Percentiles rank a stretch among this genome's conserved stretches.
Conservation (phyloP, 1,140 invertebrate genomes). For the Bombus waltoni region DNA sequence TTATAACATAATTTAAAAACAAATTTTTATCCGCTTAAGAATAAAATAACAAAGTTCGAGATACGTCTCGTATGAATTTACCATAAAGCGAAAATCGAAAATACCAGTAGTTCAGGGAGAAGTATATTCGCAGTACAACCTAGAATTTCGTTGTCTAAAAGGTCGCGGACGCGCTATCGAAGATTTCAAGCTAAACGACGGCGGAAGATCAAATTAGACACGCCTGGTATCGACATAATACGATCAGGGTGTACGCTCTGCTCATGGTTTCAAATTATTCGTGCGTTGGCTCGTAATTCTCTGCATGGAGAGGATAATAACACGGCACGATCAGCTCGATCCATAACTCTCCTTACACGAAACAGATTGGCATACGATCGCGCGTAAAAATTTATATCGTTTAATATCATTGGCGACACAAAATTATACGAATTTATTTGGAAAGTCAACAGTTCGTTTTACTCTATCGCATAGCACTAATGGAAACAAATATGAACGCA, state of each 20-base stretch:
- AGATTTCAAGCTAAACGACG: neutral
- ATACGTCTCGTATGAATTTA: neutral
- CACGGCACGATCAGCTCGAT: neutral
- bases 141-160: neutral
- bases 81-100: neutral
- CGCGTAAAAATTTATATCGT: neutral
- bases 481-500: neutral
- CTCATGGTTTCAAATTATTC: constrained; percentile 35
- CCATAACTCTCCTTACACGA: neutral
- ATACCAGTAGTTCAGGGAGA: no score
- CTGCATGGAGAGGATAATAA: constrained; percentile 41
- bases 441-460: neutral
- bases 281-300: constrained; percentile 33
- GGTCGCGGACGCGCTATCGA: neutral
- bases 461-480: no score
- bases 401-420: neutral
- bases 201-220: constrained; percentile 12
- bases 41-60: neutral
- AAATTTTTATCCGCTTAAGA: neutral
- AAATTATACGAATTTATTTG: neutral
- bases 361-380: neutral
- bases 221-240: constrained; percentile 13
- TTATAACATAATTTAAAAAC: neutral
- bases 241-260: neutral
- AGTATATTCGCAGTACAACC: neutral